Evolutionary conservation across 1,140 invertebrate genomes (phyloP).

Genomic region (Eurytemora carolleeae): DNA sequence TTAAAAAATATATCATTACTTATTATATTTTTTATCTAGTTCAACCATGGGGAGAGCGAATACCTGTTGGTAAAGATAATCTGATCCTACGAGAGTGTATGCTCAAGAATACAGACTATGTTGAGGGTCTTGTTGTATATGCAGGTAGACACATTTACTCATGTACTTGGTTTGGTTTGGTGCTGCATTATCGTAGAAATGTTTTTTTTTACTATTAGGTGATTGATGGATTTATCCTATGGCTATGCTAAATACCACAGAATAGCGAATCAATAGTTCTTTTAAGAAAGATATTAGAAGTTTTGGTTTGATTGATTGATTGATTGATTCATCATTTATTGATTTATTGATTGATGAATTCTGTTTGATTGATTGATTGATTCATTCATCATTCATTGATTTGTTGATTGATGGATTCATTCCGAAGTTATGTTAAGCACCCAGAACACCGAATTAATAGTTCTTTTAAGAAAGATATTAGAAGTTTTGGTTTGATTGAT

Average conservation of each 20-base stretch:
- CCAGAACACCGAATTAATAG: no score
- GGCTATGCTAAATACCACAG: neutral
- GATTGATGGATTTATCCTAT: neutral
- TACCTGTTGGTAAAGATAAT: conserved; percentile 76
- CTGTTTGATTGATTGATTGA: no score
- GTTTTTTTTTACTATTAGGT: neutral
- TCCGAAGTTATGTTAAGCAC: no score
- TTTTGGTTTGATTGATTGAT: no score
- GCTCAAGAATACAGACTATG: conserved; percentile 75
- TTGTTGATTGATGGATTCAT: no score
- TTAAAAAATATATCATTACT: no score
- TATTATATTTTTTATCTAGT: conserved; percentile 29
- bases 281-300: no score
- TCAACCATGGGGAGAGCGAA: conserved; percentile 50
- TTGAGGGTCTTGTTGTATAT: conserved; percentile 93
- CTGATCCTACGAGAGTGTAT: conserved; percentile 78
- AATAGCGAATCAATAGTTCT: neutral
- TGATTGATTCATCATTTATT: no score
- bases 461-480: no score
- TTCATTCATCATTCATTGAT: no score
- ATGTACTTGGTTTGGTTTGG: neutral
- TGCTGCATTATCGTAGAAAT: neutral
- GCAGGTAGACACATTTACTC: conserved; percentile 40
- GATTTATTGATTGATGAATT: no score
- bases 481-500: no score